These are phyloP conservation scores for Diplodus puntazzo DNA, from an alignment of 2,797 vertebrate species.

Conservation along the genomic window DNA sequence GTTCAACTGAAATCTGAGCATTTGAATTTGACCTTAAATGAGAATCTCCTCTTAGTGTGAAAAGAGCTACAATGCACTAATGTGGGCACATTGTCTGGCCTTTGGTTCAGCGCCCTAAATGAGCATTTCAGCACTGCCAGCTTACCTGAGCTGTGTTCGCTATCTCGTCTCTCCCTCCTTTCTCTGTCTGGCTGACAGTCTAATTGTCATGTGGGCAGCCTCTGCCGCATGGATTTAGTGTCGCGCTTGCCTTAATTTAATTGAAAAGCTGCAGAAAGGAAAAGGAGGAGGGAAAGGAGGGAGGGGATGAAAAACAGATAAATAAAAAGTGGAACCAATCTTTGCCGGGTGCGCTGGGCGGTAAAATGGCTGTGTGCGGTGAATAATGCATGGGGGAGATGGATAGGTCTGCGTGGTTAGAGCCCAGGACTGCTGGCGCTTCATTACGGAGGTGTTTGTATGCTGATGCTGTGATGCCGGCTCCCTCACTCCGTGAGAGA, in stretches of 20 bases:
- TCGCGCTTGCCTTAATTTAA: slow-evolving; percentile 85
- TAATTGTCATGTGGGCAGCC: slow-evolving; percentile 84
- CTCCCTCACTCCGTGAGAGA: slow-evolving; percentile 62
- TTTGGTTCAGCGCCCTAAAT: slow-evolving; percentile 54
- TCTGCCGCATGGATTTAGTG: slow-evolving; percentile 83
- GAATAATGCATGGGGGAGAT: slow-evolving; percentile 85
- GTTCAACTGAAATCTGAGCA: slow-evolving; percentile 16
- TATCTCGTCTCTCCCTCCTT: slow-evolving; percentile 67
- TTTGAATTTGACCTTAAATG: slow-evolving; percentile 31
- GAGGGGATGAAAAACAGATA: slow-evolving; percentile 84
- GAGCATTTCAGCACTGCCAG: slow-evolving; percentile 60
- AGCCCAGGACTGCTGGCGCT: slow-evolving; percentile 77
- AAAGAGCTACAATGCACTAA: slow-evolving; percentile 21
- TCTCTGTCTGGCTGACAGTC: slow-evolving; percentile 76
- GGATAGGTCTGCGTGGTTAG: slow-evolving; percentile 80
- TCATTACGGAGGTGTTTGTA: slow-evolving; percentile 83
- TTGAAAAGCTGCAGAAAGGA: slow-evolving; percentile 82
- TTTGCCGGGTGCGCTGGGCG: slow-evolving; percentile 77
- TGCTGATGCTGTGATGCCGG: slow-evolving; percentile 80
- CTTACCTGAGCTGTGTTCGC: slow-evolving; percentile 68
- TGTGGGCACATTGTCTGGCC: slow-evolving; percentile 45
- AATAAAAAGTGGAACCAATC: slow-evolving; percentile 87
- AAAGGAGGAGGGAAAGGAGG: slow-evolving; percentile 69
- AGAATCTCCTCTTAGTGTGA: background rate
- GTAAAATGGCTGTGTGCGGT: slow-evolving; percentile 80